These are phyloP conservation scores for Peucedramus taeniatus DNA, from an alignment of 2,113 vertebrate genomes.

Conservation along the genomic window DNA sequence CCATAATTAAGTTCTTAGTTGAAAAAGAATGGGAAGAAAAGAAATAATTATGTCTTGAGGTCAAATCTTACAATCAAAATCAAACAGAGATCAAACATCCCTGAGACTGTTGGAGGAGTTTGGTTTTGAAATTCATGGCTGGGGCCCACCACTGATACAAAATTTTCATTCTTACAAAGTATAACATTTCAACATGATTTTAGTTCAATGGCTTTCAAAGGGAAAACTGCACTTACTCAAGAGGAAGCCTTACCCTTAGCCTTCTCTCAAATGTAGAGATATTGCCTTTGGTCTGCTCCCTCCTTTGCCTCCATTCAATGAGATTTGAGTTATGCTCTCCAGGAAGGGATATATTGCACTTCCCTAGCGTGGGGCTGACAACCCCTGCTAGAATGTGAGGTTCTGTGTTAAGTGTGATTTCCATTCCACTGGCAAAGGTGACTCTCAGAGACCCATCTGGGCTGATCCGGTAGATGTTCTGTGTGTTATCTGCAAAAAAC, in stretches of 20 bases:
- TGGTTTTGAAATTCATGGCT: slow-evolving; percentile 42
- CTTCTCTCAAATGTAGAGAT: slow-evolving; percentile 92
- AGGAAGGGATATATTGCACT: slow-evolving; percentile 95
- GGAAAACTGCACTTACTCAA: neutral
- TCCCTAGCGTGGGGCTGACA: slow-evolving; percentile 90
- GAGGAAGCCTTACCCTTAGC: slow-evolving; percentile 85
- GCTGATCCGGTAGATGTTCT: slow-evolving; percentile 91
- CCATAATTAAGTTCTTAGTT: slow-evolving; percentile 44
- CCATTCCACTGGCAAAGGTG: slow-evolving; percentile 95
- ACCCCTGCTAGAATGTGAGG: slow-evolving; percentile 89
- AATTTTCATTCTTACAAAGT: slow-evolving; percentile 10
- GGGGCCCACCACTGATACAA: neutral
- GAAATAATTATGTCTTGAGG: slow-evolving; percentile 38
- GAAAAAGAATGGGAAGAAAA: slow-evolving; percentile 10
- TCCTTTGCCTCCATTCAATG: slow-evolving; percentile 96
- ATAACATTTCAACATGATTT: slow-evolving; percentile 8
- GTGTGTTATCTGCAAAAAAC: slow-evolving; percentile 83
- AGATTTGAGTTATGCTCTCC: slow-evolving; percentile 93
- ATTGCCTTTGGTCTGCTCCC: slow-evolving; percentile 93
- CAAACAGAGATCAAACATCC: slow-evolving; percentile 38
- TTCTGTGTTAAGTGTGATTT: slow-evolving; percentile 90
- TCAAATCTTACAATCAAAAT: slow-evolving; percentile 32
- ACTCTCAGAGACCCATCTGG: slow-evolving; percentile 91
- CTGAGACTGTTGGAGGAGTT: neutral
- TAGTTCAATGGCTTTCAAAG: slow-evolving; percentile 30